These are phyloP conservation scores for Trichosurus vulpecula DNA, from an alignment of 2,797 vertebrate genomes.

Conservation along the genomic window DNA sequence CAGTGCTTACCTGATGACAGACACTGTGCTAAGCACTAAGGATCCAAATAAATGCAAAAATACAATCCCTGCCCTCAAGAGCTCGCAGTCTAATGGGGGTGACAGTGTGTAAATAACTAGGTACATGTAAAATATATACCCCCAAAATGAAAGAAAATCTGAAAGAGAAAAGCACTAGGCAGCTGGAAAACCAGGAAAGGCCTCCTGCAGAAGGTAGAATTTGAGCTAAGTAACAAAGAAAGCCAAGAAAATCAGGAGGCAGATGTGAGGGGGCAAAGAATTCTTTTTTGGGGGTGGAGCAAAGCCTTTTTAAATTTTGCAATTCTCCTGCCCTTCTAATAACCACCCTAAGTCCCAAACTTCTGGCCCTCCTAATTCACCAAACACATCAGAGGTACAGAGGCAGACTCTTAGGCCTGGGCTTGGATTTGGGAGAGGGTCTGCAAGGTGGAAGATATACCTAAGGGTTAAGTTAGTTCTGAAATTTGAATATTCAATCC, in stretches of 20 bases:
- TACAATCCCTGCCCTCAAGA: background rate
- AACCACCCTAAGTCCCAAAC: background rate
- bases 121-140: background rate
- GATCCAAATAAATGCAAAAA: background rate
- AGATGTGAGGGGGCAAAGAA: background rate
- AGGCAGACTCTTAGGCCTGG: background rate
- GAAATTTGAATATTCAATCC: background rate
- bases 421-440: background rate
- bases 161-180: background rate
- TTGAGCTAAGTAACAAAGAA: background rate
- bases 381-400: background rate
- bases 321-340: background rate
- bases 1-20: background rate
- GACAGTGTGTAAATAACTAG: background rate
- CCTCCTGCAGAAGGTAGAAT: background rate
- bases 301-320: background rate
- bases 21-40: background rate
- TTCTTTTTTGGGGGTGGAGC: background rate
- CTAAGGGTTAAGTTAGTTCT: background rate
- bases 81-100: background rate
- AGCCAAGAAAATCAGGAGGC: background rate
- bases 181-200: background rate
- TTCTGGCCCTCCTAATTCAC: background rate
- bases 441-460: background rate
- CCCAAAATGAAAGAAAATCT: background rate